These are phyloP conservation scores for Habropoda laboriosa DNA, from an alignment of 1,140 invertebrate species.

Conservation along the genomic window DNA sequence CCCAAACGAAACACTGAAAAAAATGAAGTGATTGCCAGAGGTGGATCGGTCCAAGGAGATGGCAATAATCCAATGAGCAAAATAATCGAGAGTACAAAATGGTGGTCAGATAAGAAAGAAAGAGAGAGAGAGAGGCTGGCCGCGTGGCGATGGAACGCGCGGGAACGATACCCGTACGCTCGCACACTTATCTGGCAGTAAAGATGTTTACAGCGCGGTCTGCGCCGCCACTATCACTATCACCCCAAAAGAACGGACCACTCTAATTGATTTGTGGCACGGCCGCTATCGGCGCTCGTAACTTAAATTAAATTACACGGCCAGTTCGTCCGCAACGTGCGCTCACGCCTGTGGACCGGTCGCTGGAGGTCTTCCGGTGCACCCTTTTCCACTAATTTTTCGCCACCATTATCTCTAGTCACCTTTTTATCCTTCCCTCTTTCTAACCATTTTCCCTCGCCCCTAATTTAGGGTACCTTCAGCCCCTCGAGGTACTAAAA, in stretches of 20 bases:
- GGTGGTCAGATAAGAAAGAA: conserved; percentile 65
- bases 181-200: conserved; percentile 76
- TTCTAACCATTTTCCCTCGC: too few relatives aligned
- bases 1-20: background rate
- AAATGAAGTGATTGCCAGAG: background rate
- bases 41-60: conserved; percentile 14
- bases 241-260: conserved; percentile 69
- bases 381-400: background rate
- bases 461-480: too few relatives aligned
- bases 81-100: conserved; percentile 76
- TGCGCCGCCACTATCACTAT: conserved; percentile 74
- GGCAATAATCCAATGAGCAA: conserved; percentile 65
- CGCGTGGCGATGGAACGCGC: conserved; percentile 32
- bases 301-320: conserved; percentile 79
- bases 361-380: conserved; percentile 42
- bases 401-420: background rate
- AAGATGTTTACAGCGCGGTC: conserved; percentile 78
- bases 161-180: conserved; percentile 22
- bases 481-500: too few relatives aligned
- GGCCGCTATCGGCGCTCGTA: conserved; percentile 73
- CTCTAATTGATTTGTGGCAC: conserved; percentile 79
- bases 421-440: background rate
- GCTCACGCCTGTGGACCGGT: conserved; percentile 53
- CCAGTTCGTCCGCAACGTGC: conserved; percentile 56
- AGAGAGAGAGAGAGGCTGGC: background rate